Percentiles rank a stretch among this genome's conserved stretches.
These are phyloP conservation scores for Dendropsophus ebraccatus DNA, from an alignment of 2,113 vertebrate genomes.

Conservation along the genomic window DNA sequence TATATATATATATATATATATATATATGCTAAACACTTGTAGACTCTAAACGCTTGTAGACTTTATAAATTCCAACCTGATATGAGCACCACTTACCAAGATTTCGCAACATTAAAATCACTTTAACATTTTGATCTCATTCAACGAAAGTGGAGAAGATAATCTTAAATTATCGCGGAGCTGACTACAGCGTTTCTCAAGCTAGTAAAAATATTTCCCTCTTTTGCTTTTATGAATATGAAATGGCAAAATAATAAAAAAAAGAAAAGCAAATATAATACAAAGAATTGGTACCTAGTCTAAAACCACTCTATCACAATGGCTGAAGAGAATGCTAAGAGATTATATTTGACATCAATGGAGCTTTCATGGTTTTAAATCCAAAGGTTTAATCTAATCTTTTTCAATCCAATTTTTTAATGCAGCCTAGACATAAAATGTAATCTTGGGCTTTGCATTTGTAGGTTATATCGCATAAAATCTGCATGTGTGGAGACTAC, in stretches of 20 bases:
- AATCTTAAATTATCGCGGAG: slow-evolving; percentile 13
- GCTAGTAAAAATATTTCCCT: slow-evolving; percentile 10
- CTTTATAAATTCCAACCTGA: background rate
- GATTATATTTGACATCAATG: slow-evolving; percentile 94
- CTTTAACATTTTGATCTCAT: slow-evolving; percentile 34
- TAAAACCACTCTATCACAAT: slow-evolving; percentile 81
- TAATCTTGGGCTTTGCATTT: slow-evolving; percentile 85
- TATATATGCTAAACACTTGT: background rate
- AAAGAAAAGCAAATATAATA: slow-evolving; percentile 43
- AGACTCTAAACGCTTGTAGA: background rate
- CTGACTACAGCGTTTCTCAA: slow-evolving; percentile 14
- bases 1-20: background rate
- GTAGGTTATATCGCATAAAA: slow-evolving; percentile 81
- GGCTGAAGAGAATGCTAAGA: slow-evolving; percentile 83
- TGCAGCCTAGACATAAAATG: slow-evolving; percentile 95
- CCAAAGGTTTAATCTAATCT: slow-evolving; percentile 95
- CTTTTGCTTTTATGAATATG: slow-evolving; percentile 18
- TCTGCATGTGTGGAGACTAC: slow-evolving; percentile 83
- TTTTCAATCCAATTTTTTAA: slow-evolving; percentile 98
- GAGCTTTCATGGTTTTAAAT: slow-evolving; percentile 95
- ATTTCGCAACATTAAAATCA: slow-evolving; percentile 20
- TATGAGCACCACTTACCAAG: slow-evolving; percentile 3
- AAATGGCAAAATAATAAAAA: slow-evolving; percentile 38
- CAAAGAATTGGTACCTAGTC: slow-evolving; percentile 69
- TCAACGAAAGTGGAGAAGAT: slow-evolving; percentile 14